Percentiles rank a stretch among this genome's conserved stretches.
Evolutionary conservation across 2,888 invertebrate genomes (phyloP).

Genomic region (Erynnis tages): DNA sequence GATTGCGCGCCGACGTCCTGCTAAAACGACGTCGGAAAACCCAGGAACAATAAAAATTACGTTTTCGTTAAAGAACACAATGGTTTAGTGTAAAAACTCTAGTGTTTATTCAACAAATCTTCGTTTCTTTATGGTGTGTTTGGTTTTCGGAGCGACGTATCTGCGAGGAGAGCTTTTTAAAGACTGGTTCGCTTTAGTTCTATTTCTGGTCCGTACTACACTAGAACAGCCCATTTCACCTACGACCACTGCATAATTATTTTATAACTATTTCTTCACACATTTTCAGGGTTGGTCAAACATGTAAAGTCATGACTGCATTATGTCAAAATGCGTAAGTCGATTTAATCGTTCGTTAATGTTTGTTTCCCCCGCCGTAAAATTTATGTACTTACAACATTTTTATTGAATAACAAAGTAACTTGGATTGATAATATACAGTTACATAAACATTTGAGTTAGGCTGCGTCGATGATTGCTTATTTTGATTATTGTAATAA

Average conservation of each 20-base stretch:
- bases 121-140: conserved; percentile 4
- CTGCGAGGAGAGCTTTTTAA: conserved; percentile 45
- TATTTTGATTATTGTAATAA: conserved; percentile 25
- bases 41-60: conserved; percentile 49
- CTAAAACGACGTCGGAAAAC: conserved; percentile 41
- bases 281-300: conserved; percentile 13
- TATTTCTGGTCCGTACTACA: conserved; percentile 56
- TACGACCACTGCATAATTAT: conserved; percentile 21
- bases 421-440: too few species aligned
- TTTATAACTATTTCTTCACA: conserved; percentile 13
- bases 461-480: neutral
- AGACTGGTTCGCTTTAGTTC: conserved; percentile 53
- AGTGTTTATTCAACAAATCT: conserved; percentile 32
- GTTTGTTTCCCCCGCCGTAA: neutral
- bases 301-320: conserved; percentile 56
- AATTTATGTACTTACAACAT: neutral
- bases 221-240: conserved; percentile 41
- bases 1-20: conserved; percentile 63
- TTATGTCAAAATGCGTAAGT: conserved; percentile 56
- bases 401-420: neutral
- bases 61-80: conserved; percentile 50
- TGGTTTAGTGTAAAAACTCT: conserved; percentile 50
- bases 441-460: conserved; percentile 17
- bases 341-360: conserved; percentile 12
- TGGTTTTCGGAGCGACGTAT: conserved; percentile 36